Percentiles rank a stretch among this genome's conserved stretches.
phyloP scores from a whole-genome alignment of 2,797 vertebrate genomes.

The Micrastur ruficollis region DNA sequence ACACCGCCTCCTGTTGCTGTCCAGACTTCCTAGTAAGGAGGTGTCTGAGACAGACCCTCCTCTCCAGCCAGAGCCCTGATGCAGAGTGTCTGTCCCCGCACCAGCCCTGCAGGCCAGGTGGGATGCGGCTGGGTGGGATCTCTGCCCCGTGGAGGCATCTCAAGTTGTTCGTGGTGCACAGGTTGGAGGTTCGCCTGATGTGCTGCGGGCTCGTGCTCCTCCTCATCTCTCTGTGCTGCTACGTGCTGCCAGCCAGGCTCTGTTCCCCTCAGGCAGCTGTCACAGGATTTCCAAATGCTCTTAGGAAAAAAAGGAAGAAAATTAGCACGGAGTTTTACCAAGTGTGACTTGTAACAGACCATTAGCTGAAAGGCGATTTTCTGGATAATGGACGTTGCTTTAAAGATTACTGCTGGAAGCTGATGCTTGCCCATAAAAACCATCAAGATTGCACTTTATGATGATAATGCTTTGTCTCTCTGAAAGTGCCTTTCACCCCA shows the following conservation, averaged over 20 bases:
- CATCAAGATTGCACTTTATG: not conserved
- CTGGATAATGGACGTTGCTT: slow-evolving; percentile 27
- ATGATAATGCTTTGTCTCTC: not conserved
- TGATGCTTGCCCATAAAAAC: not conserved
- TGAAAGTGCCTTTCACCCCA: not conserved
- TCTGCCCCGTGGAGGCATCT: not conserved
- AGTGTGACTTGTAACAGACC: not conserved
- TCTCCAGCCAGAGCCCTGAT: not conserved
- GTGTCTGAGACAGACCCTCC: not conserved
- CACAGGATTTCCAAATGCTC: not conserved
- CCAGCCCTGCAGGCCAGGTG: not conserved
- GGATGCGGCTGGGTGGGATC: not conserved
- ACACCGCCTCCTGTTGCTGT: fast-evolving
- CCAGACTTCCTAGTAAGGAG: not conserved
- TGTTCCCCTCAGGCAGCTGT: not conserved
- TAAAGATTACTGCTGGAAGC: slow-evolving; percentile 40
- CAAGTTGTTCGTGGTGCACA: fast-evolving
- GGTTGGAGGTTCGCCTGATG: not conserved
- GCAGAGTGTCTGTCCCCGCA: not conserved
- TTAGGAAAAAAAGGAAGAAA: not conserved
- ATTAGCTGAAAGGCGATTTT: slow-evolving; percentile 41
- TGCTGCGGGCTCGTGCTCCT: fast-evolving
- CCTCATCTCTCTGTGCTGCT: fast-evolving
- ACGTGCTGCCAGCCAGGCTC: not conserved
- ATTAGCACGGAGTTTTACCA: not conserved